Evolutionary conservation across 2,113 vertebrate species (phyloP).

Genomic region (Tragelaphus imberbis): DNA sequence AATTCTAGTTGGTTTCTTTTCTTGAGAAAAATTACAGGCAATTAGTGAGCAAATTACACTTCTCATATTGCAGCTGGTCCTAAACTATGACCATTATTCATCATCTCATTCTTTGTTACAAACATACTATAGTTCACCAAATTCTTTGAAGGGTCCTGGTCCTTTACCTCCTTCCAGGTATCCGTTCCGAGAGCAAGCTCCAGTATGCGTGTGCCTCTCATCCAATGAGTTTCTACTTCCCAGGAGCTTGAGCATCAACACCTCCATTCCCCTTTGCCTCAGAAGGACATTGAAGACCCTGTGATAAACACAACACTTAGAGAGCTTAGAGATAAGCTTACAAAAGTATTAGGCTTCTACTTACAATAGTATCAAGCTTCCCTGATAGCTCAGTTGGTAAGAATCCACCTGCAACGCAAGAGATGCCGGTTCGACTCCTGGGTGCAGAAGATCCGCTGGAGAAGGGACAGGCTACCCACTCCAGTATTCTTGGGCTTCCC

Average conservation of each 20-base stretch:
- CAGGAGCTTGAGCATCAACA: background rate
- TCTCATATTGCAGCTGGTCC: background rate
- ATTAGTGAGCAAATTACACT: background rate
- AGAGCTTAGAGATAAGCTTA: background rate
- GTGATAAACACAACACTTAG: background rate
- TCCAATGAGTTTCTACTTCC: background rate
- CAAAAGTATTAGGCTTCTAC: background rate
- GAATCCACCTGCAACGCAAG: background rate
- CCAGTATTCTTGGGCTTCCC: background rate
- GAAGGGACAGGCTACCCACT: background rate
- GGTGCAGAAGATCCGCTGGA: background rate
- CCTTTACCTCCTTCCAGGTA: background rate
- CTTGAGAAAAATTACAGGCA: background rate
- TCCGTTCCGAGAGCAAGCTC: background rate
- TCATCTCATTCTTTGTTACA: background rate
- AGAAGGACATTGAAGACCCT: background rate
- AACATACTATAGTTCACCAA: background rate
- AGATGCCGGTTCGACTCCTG: accelerated
- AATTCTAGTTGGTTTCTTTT: background rate
- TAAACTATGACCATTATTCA: background rate
- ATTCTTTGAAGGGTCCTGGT: background rate
- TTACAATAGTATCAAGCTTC: background rate
- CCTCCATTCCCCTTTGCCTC: background rate
- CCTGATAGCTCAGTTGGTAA: background rate
- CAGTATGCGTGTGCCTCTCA: accelerated